These are phyloP conservation scores for Phortica okadai DNA, from an alignment of 2,888 invertebrate genomes.

Conservation along the genomic window DNA sequence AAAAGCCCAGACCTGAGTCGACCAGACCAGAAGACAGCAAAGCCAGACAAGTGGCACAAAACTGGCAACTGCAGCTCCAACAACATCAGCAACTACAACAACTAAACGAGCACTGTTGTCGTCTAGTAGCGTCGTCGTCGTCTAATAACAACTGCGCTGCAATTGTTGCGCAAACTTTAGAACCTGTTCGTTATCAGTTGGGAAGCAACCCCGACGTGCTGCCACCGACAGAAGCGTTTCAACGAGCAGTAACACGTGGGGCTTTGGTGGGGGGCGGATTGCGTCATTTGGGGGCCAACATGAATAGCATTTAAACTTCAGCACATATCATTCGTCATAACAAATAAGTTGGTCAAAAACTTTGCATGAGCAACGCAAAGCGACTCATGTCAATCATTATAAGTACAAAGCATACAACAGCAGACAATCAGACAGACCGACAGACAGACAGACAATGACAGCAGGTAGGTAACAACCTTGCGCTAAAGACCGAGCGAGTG, in stretches of 20 bases:
- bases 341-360: too few species aligned
- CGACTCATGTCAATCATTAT: background rate
- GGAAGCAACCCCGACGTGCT: background rate
- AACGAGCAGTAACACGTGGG: too few species aligned
- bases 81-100: constrained; percentile 27
- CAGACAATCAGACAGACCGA: background rate
- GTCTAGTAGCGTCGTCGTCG: background rate
- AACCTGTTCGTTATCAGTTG: constrained; percentile 26
- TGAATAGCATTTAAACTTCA: too few species aligned
- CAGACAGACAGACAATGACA: background rate
- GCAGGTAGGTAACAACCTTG: constrained; percentile 58
- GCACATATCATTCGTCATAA: too few species aligned
- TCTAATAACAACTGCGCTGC: constrained; percentile 1
- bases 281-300: too few species aligned
- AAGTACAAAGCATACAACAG: too few species aligned
- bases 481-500: constrained; percentile 54
- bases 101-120: background rate
- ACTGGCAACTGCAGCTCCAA: constrained; percentile 38
- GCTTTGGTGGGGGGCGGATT: too few species aligned
- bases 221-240: too few species aligned
- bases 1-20: too few species aligned
- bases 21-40: background rate
- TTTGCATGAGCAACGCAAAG: background rate
- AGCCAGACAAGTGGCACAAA: constrained; percentile 44
- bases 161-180: constrained; percentile 29